phyloP scores from a whole-genome alignment of 2,888 invertebrate genomes.

The Platycheirus rosarum region DNA sequence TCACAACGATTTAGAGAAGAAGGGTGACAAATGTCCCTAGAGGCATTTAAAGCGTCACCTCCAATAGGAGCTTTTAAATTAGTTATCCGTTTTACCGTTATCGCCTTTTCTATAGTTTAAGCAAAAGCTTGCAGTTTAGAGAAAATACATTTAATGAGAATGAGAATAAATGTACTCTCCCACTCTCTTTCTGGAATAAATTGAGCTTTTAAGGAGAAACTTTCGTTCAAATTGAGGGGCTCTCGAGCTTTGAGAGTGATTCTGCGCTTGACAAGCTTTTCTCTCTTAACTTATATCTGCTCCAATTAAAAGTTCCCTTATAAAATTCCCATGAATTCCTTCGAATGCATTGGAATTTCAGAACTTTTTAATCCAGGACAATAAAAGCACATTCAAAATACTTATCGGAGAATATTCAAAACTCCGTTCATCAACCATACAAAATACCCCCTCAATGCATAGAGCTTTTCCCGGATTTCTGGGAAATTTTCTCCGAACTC shows the following conservation, averaged over 20 bases:
- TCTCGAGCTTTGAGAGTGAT: constrained; percentile 16
- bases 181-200: constrained; percentile 24
- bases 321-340: constrained; percentile 40
- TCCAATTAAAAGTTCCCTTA: constrained; percentile 28
- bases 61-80: constrained; percentile 65
- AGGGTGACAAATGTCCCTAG: constrained; percentile 53
- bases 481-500: constrained; percentile 60
- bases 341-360: constrained; percentile 67
- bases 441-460: constrained; percentile 1
- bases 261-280: constrained; percentile 25
- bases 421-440: constrained; percentile 39
- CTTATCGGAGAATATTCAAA: constrained; percentile 39
- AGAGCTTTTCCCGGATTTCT: constrained; percentile 70
- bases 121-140: constrained; percentile 2
- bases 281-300: constrained; percentile 5
- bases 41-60: constrained; percentile 65
- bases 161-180: too few species aligned
- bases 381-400: constrained; percentile 26
- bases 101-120: constrained; percentile 2
- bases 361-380: constrained; percentile 55
- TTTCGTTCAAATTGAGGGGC: constrained; percentile 68
- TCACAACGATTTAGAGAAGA: constrained; percentile 15
- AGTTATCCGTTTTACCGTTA: too few species aligned
- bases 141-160: neutral
- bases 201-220: constrained; percentile 61